Evolutionary conservation across 2,888 invertebrate genomes (phyloP).

Genomic region (Ditula angustiorana): DNA sequence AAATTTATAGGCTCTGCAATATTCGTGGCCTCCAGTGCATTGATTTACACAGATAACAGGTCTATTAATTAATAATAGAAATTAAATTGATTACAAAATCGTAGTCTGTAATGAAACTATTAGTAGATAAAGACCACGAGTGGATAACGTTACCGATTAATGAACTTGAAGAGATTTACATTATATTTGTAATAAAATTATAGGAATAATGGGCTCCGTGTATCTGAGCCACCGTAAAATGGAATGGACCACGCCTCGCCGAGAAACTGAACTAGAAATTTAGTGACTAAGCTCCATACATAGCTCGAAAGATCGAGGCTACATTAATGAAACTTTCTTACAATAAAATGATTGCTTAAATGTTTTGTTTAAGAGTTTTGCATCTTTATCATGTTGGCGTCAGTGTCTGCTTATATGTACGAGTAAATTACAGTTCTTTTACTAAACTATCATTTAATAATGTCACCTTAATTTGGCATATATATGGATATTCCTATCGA

Average conservation of each 20-base stretch:
- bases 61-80: constrained; percentile 17
- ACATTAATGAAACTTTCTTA: neutral
- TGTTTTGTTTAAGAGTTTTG: too few relatives aligned
- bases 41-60: constrained; percentile 14
- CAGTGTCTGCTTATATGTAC: too few relatives aligned
- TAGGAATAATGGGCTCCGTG: neutral
- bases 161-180: constrained; percentile 4
- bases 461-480: too few relatives aligned
- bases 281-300: neutral
- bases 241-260: neutral
- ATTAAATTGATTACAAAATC: constrained; percentile 12
- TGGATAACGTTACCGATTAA: constrained; percentile 6
- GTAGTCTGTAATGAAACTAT: neutral
- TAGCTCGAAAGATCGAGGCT: neutral
- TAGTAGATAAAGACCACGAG: constrained; percentile 6
- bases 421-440: too few relatives aligned
- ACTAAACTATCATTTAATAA: too few relatives aligned
- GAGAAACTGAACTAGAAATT: neutral
- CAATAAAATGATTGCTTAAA: neutral
- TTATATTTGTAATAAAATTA: constrained; percentile 5
- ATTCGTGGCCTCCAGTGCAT: constrained; percentile 49
- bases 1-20: constrained; percentile 46
- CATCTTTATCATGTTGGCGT: too few relatives aligned
- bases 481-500: too few relatives aligned
- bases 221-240: constrained; percentile 1